These are phyloP conservation scores for Cricetomys ansorgei DNA, from an alignment of 2,113 vertebrate genomes.

Conservation along the genomic window DNA sequence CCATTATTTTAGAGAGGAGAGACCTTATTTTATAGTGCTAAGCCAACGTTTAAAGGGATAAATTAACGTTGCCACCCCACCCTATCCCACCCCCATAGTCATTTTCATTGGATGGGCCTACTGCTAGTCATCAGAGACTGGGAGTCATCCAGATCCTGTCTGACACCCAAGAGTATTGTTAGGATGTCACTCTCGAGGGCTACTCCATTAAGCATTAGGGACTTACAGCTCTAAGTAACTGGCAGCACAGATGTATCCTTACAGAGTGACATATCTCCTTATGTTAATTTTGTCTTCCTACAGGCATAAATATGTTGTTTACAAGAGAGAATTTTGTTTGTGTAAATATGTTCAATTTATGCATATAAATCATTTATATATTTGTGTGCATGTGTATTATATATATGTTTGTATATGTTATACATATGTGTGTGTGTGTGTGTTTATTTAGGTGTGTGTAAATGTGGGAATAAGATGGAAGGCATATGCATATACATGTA, in stretches of 20 bases:
- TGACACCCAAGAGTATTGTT: not conserved
- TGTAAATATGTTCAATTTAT: slow-evolving; percentile 82
- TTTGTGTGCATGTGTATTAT: not conserved
- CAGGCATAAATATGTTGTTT: slow-evolving; percentile 86
- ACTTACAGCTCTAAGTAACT: slow-evolving; percentile 79
- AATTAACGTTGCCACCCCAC: not conserved
- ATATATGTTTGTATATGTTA: not conserved
- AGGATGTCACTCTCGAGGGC: slow-evolving; percentile 26
- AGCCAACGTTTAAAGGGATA: slow-evolving; percentile 46
- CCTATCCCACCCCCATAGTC: not conserved
- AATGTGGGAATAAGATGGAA: not conserved
- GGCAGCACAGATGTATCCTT: slow-evolving; percentile 85
- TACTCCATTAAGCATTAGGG: slow-evolving; percentile 67
- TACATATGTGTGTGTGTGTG: not conserved
- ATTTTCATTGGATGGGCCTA: slow-evolving; percentile 46
- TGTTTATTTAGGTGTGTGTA: not conserved
- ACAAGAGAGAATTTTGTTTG: slow-evolving; percentile 81
- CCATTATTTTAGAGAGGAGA: not conserved
- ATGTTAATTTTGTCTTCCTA: slow-evolving; percentile 84
- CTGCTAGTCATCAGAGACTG: not conserved
- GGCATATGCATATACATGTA: not conserved
- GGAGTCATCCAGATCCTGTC: slow-evolving; percentile 9
- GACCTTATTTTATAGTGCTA: slow-evolving; percentile 42
- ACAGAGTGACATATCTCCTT: slow-evolving; percentile 82
- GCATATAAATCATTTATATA: slow-evolving; percentile 72